Evolutionary conservation across 2,797 vertebrate species (phyloP), one percentile per base, ranked within the genome.

Genomic region (Mallotus villosus): DNA sequence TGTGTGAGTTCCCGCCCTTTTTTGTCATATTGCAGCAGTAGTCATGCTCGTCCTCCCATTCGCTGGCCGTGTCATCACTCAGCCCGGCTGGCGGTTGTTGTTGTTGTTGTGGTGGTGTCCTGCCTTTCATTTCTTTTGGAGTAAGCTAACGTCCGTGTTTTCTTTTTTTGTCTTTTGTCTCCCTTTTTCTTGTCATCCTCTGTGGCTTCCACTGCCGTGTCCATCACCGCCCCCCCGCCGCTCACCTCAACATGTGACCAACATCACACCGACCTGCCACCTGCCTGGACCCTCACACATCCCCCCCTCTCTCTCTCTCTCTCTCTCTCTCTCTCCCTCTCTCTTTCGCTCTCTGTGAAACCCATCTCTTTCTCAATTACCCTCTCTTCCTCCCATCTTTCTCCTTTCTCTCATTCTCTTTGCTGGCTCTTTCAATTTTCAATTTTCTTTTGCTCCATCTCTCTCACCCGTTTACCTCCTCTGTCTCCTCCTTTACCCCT

Each of bases 311-410:
- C 22, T 17, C 8, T 12, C 24, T 53, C 27, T 32, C 16, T 53
- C 60, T 46, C 59, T 62, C 41, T 34, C 41, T 94, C 93, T 93
- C 84, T 63, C 59, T 65, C 88, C 34, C 91, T 93, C 91, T 89
- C 57, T 49, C 68, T 58, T 2, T 63, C 32, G 1, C 29, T 63
- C 32, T 19, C 27, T 8, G 14, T 37, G 34, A 37, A 37, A 37
- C 34, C 9, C 2, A 1, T 9, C 34, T 37, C 34, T 37, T 37
- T 37, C 34, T 37, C 8, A 9, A 37, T 11, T 7, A 37, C 34
- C 34, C 34, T 37, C 34, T 11, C 9, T 2, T 37, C 34, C 34
- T 37, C 8, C 27, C 27, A 29, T 29, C 4, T 4, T 29, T 34
- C 57, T 49, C 68, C 53, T 2, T 63, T 29, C 29, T 63, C 32